Evolutionary conservation across 1,140 invertebrate genomes (phyloP).

Genomic region (Luehdorfia chinensis): DNA sequence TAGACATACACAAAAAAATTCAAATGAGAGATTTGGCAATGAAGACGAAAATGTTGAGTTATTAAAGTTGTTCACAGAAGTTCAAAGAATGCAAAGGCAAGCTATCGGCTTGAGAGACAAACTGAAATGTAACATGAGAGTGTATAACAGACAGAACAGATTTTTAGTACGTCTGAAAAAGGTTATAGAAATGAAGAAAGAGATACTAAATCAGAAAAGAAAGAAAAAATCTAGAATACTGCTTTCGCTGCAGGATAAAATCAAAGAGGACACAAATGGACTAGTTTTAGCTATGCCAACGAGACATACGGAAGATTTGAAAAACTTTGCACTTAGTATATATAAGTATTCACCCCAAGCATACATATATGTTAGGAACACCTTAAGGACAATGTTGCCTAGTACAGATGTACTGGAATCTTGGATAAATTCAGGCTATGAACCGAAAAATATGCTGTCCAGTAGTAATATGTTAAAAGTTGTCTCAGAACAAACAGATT

Average conservation of each 20-base stretch:
- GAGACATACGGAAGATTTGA: slow-evolving; percentile 62
- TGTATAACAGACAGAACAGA: slow-evolving; percentile 51
- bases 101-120: slow-evolving; percentile 48
- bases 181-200: slow-evolving; percentile 55
- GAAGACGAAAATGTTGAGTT: slow-evolving; percentile 41
- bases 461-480: slow-evolving; percentile 58
- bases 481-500: slow-evolving; percentile 54
- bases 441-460: slow-evolving; percentile 53
- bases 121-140: slow-evolving; percentile 49
- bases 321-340: slow-evolving; percentile 65
- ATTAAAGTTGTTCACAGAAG: slow-evolving; percentile 60
- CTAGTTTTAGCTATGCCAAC: slow-evolving; percentile 65
- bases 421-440: slow-evolving; percentile 52
- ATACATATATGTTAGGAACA: slow-evolving; percentile 67
- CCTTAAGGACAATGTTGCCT: slow-evolving; percentile 60
- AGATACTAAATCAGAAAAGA: slow-evolving; percentile 54
- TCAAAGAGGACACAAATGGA: slow-evolving; percentile 63
- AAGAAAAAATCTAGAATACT: slow-evolving; percentile 63
- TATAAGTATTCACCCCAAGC: slow-evolving; percentile 70
- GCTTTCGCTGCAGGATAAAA: slow-evolving; percentile 65
- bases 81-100: slow-evolving; percentile 61
- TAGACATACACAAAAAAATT: slow-evolving; percentile 17
- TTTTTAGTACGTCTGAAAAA: slow-evolving; percentile 48
- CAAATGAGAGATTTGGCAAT: slow-evolving; percentile 6
- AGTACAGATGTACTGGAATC: slow-evolving; percentile 60